A percentile compares a stretch with the other conserved stretches of the same genome.
Conservation (phyloP, 2,888 invertebrate species). For the Coenonympha glycerion region DNA sequence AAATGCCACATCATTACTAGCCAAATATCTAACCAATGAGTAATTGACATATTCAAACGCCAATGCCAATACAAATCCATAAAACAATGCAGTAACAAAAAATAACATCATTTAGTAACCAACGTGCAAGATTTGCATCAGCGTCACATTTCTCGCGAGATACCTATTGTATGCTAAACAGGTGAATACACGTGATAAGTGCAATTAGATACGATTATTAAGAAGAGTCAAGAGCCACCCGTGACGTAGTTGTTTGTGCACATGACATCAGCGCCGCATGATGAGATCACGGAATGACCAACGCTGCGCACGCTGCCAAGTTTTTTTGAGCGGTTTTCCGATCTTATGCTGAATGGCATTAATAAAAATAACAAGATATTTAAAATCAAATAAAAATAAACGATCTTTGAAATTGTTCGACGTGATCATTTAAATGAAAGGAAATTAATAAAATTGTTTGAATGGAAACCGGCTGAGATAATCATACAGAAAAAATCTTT, state of each 20-base stretch:
- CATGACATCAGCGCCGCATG: constrained; percentile 20
- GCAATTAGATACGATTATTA: constrained; percentile 14
- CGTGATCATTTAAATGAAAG: not conserved
- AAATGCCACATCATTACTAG: too few species aligned
- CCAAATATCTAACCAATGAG: too few species aligned
- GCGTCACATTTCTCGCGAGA: not conserved
- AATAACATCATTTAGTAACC: not conserved
- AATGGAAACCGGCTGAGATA: not conserved
- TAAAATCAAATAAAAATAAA: not conserved
- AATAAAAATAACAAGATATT: constrained; percentile 3
- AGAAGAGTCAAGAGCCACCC: constrained; percentile 1
- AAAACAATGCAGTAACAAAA: not conserved
- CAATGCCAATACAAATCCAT: too few species aligned
- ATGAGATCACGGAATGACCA: constrained; percentile 16
- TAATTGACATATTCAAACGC: too few species aligned
- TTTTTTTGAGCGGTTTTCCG: constrained; percentile 5
- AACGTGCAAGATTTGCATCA: not conserved
- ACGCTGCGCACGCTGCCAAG: not conserved
- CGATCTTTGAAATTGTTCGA: not conserved
- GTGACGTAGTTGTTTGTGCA: constrained; percentile 4
- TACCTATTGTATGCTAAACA: not conserved
- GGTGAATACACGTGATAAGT: not conserved
- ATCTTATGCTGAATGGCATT: not conserved
- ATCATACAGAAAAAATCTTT: too few species aligned
- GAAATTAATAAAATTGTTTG: not conserved